Base-by-base conservation (phyloP, 2,113 vertebrate genomes). In the Chionis minor region DNA sequence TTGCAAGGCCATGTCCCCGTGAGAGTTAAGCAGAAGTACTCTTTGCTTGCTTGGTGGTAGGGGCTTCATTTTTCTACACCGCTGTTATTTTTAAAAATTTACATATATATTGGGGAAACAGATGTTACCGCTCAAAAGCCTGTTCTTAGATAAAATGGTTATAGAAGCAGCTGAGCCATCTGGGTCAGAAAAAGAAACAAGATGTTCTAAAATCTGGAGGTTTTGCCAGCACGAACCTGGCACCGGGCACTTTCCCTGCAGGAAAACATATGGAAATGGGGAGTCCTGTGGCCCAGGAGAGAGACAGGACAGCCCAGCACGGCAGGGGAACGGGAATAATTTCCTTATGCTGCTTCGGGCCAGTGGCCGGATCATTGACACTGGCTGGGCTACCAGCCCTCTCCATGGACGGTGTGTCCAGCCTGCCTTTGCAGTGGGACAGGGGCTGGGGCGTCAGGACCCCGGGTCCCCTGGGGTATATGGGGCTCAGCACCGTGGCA, bases 1-100 rank as follows among this genome's bases (percentile, higher is more conserved):
- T 16, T 47, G 10, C 42, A 58, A 20, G 3, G 5, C 14, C 0
- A 0, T 65, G 52, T 81, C 7, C 28, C 38, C 2, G 2, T 19
- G 44, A 67, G 8, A 80, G 70, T 80, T 72, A 69, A 61, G 21
- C 2, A 61, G 14, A 67, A 74, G 14, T 61, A 11, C 4, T 51
- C 28, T 81, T 65, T 45, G 21, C 23, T 94, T 79, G 15, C 35
- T 85, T 20, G n/a, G 44, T 58, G 61, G 10, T 54, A 52, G 0
- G 16, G 32, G 22, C 21, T 86, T 94, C 35, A 40, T 80, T 82
- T 81, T 85, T 45, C 38, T 40, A 75, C 38, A 14, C 22, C 75
- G 49, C 19, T 81, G 21, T 62, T 94, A 38, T 81, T 94, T 91
- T 54, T 0, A 14, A 78, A 86, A 65, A 89, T 66, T 55, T 87